Evolutionary conservation across 2,113 vertebrate species (phyloP).

Genomic region (Anser brachyrhynchus): DNA sequence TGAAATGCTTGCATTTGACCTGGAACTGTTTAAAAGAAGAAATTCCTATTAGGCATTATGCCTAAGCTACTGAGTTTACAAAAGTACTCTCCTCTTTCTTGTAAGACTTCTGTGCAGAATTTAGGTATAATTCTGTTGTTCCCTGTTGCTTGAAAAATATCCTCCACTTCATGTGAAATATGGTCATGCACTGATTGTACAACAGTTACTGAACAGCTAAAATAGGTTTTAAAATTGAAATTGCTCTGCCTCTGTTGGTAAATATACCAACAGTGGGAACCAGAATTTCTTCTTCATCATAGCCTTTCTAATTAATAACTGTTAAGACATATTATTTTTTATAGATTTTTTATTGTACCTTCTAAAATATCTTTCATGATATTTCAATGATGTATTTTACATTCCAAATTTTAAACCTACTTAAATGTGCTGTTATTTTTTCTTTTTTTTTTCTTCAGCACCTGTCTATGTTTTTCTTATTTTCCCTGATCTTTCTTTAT

Average conservation of each 20-base stretch:
- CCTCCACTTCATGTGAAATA: not conserved
- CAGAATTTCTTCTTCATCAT: not conserved
- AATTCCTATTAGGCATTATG: not conserved
- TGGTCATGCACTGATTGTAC: rapidly evolving
- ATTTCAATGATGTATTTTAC: not conserved
- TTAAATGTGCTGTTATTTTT: not conserved
- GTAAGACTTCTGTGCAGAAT: not conserved
- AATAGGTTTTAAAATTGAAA: not conserved
- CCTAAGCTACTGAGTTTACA: not conserved
- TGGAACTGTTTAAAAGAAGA: not conserved
- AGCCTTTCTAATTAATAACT: not conserved
- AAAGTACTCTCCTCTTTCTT: not conserved
- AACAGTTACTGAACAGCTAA: not conserved
- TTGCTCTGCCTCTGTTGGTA: not conserved
- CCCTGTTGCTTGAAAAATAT: not conserved
- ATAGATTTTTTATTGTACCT: not conserved
- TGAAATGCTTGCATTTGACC: not conserved
- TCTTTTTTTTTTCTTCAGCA: not conserved
- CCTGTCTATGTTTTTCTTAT: not conserved
- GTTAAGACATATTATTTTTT: not conserved
- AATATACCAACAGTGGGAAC: not conserved
- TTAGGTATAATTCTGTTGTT: not conserved
- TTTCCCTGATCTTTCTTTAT: not conserved
- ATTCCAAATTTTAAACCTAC: not conserved
- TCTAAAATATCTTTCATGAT: not conserved